Percentiles rank a stretch among this genome's conserved stretches.
phyloP scores from a whole-genome alignment of 2,113 vertebrate genomes.

The Irena cyanogastra region DNA sequence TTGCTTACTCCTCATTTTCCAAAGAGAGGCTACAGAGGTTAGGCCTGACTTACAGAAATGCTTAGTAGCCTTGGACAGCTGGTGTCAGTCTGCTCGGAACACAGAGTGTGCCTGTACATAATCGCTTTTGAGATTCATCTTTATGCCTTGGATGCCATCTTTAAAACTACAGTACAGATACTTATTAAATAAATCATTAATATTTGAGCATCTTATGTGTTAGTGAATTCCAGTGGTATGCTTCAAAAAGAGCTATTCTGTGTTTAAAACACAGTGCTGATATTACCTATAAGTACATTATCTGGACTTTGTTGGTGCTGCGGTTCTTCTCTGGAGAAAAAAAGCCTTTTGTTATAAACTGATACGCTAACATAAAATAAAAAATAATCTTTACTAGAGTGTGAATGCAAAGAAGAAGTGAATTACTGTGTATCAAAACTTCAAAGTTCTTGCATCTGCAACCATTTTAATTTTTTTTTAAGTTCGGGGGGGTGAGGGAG shows the following conservation, averaged over 20 bases:
- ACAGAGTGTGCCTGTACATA: background rate
- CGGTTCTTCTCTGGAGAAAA: background rate
- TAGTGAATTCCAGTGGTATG: background rate
- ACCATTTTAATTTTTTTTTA: background rate
- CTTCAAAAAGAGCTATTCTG: background rate
- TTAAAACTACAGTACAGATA: background rate
- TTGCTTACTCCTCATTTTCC: background rate
- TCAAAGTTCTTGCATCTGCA: background rate
- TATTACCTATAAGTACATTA: background rate
- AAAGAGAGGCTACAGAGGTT: background rate
- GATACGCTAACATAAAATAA: background rate
- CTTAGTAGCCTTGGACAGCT: background rate
- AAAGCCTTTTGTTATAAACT: background rate
- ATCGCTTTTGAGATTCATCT: background rate
- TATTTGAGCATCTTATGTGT: background rate
- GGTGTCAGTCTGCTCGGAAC: background rate
- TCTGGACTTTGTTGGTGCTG: background rate
- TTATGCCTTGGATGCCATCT: background rate
- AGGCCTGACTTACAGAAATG: background rate
- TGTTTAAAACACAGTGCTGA: background rate
- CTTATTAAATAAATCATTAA: background rate
- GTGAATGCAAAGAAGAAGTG: background rate
- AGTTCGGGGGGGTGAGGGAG: rapidly evolving
- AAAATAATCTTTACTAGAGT: background rate
- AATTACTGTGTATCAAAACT: background rate